Base-by-base conservation (phyloP, 2,797 vertebrate genomes). In the Apogon talboti region DNA sequence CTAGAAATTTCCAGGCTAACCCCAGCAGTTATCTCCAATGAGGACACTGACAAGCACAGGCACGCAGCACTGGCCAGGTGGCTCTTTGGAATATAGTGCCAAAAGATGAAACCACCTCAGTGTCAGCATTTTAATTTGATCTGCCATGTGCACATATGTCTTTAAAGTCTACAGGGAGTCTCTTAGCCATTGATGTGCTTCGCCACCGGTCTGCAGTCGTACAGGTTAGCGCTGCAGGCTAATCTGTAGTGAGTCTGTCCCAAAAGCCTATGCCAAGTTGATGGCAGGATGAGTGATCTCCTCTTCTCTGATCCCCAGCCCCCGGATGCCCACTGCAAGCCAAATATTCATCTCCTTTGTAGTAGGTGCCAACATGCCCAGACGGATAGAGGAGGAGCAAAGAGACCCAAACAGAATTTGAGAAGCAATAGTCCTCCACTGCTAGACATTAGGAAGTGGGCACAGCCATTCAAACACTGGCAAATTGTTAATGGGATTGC, bases 81-180 rank as follows among this genome's bases (percentile, higher is more conserved):
- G 88, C 86, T 71, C 85, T 82, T 86, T 85, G 85, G 83, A 88
- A 85, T 79, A 79, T 68, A 58, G 82, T 56, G 86, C 88, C 88
- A 90, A 84, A 75, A 90, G 89, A 92, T 92, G 90, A 92, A 91
- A 89, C 90, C 82, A 84, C 83, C 81, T 89, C 88, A 87, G 84
- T 89, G 90, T 92, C 91, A 91, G 90, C 86, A 75, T 90, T 90
- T 89, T 89, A 86, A 91, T 92, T 85, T 89, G 90, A 92, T 91
- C 84, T 81, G 89, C 83, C 83, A 79, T 84, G 83, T 81, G 89
- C 88, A 89, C 91, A 92, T 92, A 91, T 92, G 90, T 87, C 88
- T 90, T 91, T 89, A 87, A 88, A 85, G 90, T 91, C 90, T 82
- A 71, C 53, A 4, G 90, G 89, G 90, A 91, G 83, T 81, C 78